A percentile compares a stretch with the other conserved stretches of the same genome.
Evolutionary conservation across 2,888 invertebrate genomes (phyloP).

Genomic region (Drosophila eohydei): DNA sequence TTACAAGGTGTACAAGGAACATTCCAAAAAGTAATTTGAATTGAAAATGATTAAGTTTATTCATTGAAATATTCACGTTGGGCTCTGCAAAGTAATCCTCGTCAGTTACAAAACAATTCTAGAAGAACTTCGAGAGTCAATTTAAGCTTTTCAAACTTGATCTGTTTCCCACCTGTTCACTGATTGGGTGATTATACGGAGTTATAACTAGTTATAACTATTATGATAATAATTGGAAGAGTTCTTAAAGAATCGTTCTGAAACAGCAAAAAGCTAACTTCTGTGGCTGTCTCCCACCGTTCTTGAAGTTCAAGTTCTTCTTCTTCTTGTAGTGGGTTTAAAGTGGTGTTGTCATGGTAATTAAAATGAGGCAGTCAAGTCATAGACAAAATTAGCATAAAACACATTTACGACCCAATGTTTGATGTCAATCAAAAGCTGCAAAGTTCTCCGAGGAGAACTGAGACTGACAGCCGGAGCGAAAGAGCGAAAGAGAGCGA

Average conservation of each 20-base stretch:
- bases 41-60: too few relatives aligned
- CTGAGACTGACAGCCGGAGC: slow-evolving; percentile 1
- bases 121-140: not conserved
- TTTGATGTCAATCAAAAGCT: slow-evolving; percentile 80
- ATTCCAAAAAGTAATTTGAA: not conserved
- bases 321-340: slow-evolving; percentile 9
- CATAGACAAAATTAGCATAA: slow-evolving; percentile 77
- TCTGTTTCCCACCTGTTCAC: not conserved
- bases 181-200: not conserved
- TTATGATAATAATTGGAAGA: not conserved
- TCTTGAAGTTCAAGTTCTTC: not conserved
- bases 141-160: not conserved
- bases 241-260: not conserved
- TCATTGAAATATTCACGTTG: not conserved
- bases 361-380: slow-evolving; percentile 64
- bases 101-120: not conserved
- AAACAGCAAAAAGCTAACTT: not conserved
- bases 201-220: not conserved
- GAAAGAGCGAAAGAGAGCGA: not conserved
- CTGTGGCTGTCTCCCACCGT: not conserved
- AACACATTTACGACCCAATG: slow-evolving; percentile 80
- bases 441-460: slow-evolving; percentile 56
- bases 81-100: not conserved
- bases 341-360: slow-evolving; percentile 69
- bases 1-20: too few relatives aligned